A percentile compares a stretch with the other conserved stretches of the same genome.
phyloP scores from a whole-genome alignment of 2,113 vertebrate genomes.

The Siniperca chuatsi region DNA sequence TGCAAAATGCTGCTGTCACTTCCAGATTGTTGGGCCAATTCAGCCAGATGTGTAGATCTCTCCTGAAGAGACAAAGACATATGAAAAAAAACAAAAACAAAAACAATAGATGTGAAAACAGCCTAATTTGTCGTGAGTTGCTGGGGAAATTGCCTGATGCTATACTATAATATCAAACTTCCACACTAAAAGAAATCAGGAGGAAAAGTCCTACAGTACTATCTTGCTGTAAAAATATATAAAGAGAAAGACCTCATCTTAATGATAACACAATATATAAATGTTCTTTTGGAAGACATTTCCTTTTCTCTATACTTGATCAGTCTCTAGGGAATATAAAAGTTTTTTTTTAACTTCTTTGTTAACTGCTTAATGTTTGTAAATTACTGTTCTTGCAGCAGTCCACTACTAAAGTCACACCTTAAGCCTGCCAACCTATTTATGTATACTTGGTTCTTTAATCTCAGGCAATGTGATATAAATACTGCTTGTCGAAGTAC shows the following conservation, averaged over 20 bases:
- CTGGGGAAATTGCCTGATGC: slow-evolving; percentile 7
- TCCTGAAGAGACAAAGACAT: slow-evolving; percentile 42
- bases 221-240: not conserved
- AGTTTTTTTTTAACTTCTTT: not conserved
- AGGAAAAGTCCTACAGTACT: not conserved
- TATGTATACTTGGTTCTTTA: slow-evolving; percentile 24
- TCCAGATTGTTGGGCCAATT: slow-evolving; percentile 55
- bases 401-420: slow-evolving; percentile 28
- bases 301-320: not conserved
- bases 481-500: slow-evolving; percentile 13
- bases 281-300: not conserved
- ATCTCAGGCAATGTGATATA: slow-evolving; percentile 26
- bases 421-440: slow-evolving; percentile 22
- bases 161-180: not conserved
- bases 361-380: not conserved
- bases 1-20: slow-evolving; percentile 39
- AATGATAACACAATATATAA: not conserved
- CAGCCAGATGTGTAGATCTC: slow-evolving; percentile 30
- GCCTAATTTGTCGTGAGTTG: not conserved
- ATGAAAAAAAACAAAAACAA: not conserved
- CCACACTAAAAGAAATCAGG: too few species aligned
- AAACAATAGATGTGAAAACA: not conserved
- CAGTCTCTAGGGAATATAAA: not conserved
- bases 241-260: not conserved
- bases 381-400: slow-evolving; percentile 18